Conservation (phyloP, 2,888 invertebrate genomes). For the Heliconius aoede region DNA sequence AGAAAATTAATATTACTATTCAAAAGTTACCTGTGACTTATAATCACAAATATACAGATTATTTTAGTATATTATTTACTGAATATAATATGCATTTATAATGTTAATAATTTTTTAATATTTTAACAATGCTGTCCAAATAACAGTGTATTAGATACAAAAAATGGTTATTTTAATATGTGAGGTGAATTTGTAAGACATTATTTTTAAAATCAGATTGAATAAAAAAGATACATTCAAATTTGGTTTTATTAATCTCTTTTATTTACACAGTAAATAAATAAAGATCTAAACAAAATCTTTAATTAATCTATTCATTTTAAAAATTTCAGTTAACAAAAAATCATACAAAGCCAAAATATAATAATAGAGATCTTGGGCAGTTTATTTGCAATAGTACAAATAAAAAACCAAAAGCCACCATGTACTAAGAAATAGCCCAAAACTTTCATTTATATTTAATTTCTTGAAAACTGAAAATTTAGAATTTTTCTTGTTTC, state of each 20-base stretch:
- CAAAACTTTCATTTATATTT: neutral
- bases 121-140: slow-evolving; percentile 3
- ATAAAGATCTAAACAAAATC: neutral
- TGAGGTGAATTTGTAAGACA: neutral
- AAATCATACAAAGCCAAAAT: neutral
- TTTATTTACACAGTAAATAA: neutral
- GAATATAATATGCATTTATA: slow-evolving; percentile 28
- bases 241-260: slow-evolving; percentile 19
- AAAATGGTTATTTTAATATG: slow-evolving; percentile 19
- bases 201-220: slow-evolving; percentile 10
- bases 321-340: no score
- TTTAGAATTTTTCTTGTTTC: neutral
- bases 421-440: no score
- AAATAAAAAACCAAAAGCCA: no score
- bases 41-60: slow-evolving; percentile 13
- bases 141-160: neutral
- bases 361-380: neutral
- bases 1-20: slow-evolving; percentile 2
- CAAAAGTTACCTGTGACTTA: slow-evolving; percentile 23
- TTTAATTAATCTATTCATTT: no score
- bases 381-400: neutral
- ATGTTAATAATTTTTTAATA: slow-evolving; percentile 14
- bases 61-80: slow-evolving; percentile 19
- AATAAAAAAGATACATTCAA: slow-evolving; percentile 10
- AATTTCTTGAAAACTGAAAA: no score